Percentiles rank a stretch among this genome's conserved stretches.
Evolutionary conservation across 2,888 invertebrate species (phyloP).

Genomic region (Eugnorisma glareosa): DNA sequence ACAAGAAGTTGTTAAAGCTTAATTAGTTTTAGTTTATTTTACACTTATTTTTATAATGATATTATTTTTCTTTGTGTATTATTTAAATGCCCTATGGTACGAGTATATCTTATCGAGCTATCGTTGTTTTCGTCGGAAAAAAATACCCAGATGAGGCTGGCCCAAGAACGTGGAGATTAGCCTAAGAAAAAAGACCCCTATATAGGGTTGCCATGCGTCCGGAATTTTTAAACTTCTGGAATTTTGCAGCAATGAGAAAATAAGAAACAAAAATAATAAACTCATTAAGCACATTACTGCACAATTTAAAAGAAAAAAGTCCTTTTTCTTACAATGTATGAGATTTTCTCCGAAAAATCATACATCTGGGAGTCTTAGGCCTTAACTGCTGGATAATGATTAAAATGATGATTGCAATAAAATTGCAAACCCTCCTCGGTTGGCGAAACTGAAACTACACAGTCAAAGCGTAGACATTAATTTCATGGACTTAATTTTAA

Average conservation of each 20-base stretch:
- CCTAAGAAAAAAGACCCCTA: not conserved
- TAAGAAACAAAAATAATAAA: not conserved
- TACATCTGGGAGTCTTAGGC: not conserved
- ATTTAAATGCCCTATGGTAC: constrained; percentile 2
- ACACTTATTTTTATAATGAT: constrained; percentile 33
- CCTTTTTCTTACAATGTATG: not conserved
- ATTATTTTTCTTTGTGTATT: constrained; percentile 6
- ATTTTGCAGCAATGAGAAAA: not conserved
- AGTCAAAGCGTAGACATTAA: not conserved
- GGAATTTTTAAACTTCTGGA: not conserved
- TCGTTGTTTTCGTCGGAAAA: not conserved
- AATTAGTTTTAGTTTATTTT: constrained; percentile 43
- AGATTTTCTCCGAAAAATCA: not conserved
- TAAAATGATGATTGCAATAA: not conserved
- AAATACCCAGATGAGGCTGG: not conserved
- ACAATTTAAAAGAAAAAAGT: not conserved
- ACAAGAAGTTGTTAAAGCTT: constrained; percentile 71
- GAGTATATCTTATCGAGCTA: too few relatives aligned
- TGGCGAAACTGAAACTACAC: not conserved
- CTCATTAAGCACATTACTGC: not conserved
- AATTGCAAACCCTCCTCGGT: not conserved
- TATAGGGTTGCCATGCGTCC: not conserved
- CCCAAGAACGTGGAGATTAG: not conserved
- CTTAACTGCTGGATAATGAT: not conserved
- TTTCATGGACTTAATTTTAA: not conserved